These are phyloP conservation scores for Microcebus jonahi DNA, from an alignment of 2,113 vertebrate genomes.

Conservation along the genomic window DNA sequence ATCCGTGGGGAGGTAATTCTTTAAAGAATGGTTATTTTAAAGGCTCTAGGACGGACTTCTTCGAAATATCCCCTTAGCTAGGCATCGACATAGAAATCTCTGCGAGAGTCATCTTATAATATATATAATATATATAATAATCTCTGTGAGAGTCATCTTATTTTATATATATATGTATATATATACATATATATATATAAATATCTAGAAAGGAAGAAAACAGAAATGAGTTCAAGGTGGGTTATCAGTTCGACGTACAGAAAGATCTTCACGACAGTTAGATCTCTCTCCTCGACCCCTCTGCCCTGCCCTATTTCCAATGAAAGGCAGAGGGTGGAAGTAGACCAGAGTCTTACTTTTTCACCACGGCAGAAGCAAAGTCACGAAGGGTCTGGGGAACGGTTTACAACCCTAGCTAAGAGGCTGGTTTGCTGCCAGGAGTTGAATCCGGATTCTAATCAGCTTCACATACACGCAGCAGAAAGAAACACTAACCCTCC, in stretches of 20 bases:
- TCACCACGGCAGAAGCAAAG: not conserved
- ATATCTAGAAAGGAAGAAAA: conserved; percentile 27
- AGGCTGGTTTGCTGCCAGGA: not conserved
- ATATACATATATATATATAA: not conserved
- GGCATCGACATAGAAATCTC: no score
- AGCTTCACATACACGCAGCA: not conserved
- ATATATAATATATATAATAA: no score
- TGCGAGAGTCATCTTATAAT: no score
- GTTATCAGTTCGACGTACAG: not conserved
- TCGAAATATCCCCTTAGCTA: no score
- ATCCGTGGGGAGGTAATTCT: no score
- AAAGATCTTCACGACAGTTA: not conserved
- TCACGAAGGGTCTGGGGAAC: not conserved
- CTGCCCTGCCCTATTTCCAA: not conserved
- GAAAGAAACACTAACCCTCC: not conserved
- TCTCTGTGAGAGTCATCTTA: no score
- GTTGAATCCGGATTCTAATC: conserved; percentile 23
- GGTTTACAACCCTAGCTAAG: not conserved
- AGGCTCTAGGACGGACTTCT: no score
- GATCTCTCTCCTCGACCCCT: not conserved
- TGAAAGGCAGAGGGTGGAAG: not conserved
- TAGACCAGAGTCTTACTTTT: not conserved
- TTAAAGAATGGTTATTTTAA: no score
- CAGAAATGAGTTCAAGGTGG: not conserved
- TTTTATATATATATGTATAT: not conserved